Evolutionary conservation across 2,797 vertebrate genomes (phyloP), one percentile per base, ranked within the genome.

Genomic region (Tinamus major): DNA sequence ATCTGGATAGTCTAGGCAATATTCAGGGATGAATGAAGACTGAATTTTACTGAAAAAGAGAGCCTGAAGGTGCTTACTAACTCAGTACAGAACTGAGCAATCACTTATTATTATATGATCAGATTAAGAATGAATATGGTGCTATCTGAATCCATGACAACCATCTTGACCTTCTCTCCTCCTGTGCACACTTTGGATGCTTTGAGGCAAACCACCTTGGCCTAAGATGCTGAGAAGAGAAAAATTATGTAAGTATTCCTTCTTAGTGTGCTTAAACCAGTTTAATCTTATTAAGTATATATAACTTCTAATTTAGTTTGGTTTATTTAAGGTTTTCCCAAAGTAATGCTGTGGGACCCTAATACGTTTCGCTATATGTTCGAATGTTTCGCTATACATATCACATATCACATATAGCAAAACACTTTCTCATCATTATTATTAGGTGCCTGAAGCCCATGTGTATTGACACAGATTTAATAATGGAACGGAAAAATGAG

Each of bases 281-380:
- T 2, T 89, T 77, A 79, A 74, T 29, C 10, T 77, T 26, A 31
- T 16, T 6, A 61, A 67, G 15, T 70, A 23, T 79, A 63, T 29
- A 44, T 33, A 64, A 10, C 16, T 53, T 89, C 48, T 85, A 59
- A 82, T 92, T 91, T 85, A 12, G 12, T 59, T 68, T 27, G 14
- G 23, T 49, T 85, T 92, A 89, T 87, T 90, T 87, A 83, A 68
- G 27, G 16, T 63, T 87, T 94, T 85, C 42, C 29, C 79, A 76
- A 78, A 87, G 67, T 37, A 89, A 49, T 42, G 70, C 24, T 80
- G 19, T 31, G 51, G 87, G 94, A 94, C 68, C 70, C 2, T 19
- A 23, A 20, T 15, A 61, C 35, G 35, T 35, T 35, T 35, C 35
- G 35, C 35, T 35, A 35, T 35, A 35, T 35, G 35, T 35, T 23